phyloP scores from a whole-genome alignment of 2,888 invertebrate species.

The Priapulus caudatus region DNA sequence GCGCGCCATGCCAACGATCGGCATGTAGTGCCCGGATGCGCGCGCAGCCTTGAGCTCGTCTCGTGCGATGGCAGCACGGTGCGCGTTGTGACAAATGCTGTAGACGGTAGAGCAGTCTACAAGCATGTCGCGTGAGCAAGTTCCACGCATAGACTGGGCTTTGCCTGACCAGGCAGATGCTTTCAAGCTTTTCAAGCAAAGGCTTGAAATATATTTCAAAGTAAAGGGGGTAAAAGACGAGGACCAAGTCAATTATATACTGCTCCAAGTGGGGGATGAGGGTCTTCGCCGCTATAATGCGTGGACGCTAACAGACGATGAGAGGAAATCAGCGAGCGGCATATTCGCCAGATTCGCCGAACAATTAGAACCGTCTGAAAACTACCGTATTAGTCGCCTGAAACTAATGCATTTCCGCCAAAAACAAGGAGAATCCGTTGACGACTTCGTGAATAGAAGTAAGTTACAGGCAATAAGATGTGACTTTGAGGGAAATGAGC shows the following conservation, averaged over 20 bases:
- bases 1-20: too few relatives aligned
- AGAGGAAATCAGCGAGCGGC: background rate
- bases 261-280: background rate
- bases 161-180: background rate
- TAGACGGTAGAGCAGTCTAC: too few relatives aligned
- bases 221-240: background rate
- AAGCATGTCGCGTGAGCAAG: too few relatives aligned
- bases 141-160: background rate
- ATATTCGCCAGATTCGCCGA: background rate
- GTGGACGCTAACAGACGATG: background rate
- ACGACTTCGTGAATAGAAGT: background rate
- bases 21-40: too few relatives aligned
- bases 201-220: background rate
- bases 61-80: too few relatives aligned
- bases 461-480: background rate
- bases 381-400: background rate
- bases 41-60: too few relatives aligned
- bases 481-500: too few relatives aligned
- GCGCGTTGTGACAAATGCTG: too few relatives aligned
- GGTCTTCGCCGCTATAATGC: background rate
- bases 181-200: constrained; percentile 1
- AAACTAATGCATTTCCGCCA: background rate
- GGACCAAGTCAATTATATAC: background rate
- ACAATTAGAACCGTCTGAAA: background rate
- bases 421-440: background rate